Percentiles rank a stretch among this genome's conserved stretches.
Conservation (phyloP, 2,888 invertebrate genomes). For the Rhimphoctona megacephalus region DNA sequence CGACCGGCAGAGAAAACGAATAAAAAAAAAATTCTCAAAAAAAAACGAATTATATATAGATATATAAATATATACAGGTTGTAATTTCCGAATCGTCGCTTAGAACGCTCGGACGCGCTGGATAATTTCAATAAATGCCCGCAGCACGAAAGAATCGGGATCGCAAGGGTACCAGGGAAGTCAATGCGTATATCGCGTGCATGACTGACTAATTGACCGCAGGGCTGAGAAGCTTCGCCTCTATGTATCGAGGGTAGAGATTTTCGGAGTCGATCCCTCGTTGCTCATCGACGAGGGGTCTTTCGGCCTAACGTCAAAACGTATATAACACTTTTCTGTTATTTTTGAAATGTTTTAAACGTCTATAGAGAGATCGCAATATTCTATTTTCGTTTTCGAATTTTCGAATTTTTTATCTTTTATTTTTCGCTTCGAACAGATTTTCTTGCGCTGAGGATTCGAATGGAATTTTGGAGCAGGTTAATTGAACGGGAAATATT, state of each 20-base stretch:
- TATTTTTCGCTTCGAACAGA: neutral
- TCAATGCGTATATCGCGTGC: constrained; percentile 83
- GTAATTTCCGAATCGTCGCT: constrained; percentile 62
- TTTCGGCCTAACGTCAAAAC: constrained; percentile 26
- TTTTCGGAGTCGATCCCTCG: constrained; percentile 49
- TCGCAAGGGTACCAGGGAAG: constrained; percentile 72
- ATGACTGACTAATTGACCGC: constrained; percentile 81
- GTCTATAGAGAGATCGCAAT: neutral
- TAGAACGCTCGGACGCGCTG: constrained; percentile 74
- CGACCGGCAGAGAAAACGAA: neutral
- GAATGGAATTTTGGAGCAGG: neutral
- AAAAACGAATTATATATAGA: neutral
- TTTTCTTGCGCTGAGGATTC: neutral
- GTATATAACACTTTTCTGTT: neutral
- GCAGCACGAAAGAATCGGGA: constrained; percentile 57
- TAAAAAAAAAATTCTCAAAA: too few species aligned
- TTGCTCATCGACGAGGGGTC: constrained; percentile 57
- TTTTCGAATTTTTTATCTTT: neutral
- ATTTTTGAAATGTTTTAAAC: neutral
- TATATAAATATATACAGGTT: neutral
- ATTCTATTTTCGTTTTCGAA: neutral
- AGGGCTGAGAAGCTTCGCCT: constrained; percentile 65
- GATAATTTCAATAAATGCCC: constrained; percentile 78
- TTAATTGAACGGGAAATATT: neutral
- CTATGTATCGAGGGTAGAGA: constrained; percentile 53